Base-by-base conservation (phyloP, 2,888 invertebrate species). In the Orthonychiurus folsomi region DNA sequence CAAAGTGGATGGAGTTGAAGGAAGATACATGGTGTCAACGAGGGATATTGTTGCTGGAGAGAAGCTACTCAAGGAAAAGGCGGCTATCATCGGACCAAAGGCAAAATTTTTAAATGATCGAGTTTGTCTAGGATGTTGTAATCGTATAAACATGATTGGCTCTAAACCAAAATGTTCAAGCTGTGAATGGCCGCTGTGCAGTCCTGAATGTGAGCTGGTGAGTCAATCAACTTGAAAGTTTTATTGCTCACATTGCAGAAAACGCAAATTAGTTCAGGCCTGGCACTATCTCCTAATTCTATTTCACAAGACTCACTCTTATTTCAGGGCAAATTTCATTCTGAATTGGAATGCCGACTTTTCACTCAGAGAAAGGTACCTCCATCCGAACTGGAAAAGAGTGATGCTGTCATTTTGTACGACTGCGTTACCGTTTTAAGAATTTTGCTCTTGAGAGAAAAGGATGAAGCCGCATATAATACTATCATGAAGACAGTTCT, bases 61-160 rank as follows among this genome's bases (percentile, higher is more conserved):
- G 37, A 59, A 27, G 15, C 50, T 64, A 50, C 50, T 62, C 5
- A 54, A 59, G 23, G 64, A 62, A 27, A 23, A 26, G 3, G 61
- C 64, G 9, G 26, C 62, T 52, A 18, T 64, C 12, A 23, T 62
- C 5, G 47, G 57, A 2, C 64, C 64, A 2, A 37, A 28, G n/a
- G 50, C 55, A 5, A 56, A 37, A 15, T n/a, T n/a, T n/a, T 15
- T 37, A 9, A 37, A 37, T 15, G 37, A 37, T 37, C 5, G 9
- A 15, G 50, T 58, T 21, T 64, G 64, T 50, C 24, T 64, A 2
- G 64, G 62, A 37, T 64, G 64, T 20, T 62, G 52, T 24, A 50
- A 48, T 12, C 18, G 15, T 9, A 37, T 37, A 37, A 5, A 37
- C 15, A 15, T 9, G 15, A 37, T 37, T 15, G 37, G 37, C 15